These are phyloP conservation scores for Desmodus rotundus DNA, from an alignment of 2,113 vertebrate genomes.

Conservation along the genomic window DNA sequence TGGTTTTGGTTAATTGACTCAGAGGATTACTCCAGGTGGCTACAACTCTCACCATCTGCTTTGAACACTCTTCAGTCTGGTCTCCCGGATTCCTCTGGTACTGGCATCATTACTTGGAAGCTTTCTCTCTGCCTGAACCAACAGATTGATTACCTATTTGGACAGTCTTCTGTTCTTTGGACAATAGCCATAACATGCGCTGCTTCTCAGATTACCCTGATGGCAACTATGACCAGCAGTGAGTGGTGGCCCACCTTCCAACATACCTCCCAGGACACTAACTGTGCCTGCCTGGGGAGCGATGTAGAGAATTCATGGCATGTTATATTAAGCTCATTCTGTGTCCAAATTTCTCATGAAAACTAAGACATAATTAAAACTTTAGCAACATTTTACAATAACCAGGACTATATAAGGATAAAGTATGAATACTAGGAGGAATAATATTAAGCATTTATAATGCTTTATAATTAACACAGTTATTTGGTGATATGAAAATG, in stretches of 20 bases:
- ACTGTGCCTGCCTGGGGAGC: too few relatives aligned
- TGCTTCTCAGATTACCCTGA: constrained; percentile 24
- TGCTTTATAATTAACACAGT: not conserved
- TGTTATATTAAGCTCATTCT: not conserved
- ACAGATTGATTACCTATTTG: constrained; percentile 65
- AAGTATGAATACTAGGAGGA: not conserved
- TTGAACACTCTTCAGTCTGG: constrained; percentile 33
- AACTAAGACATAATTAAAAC: not conserved
- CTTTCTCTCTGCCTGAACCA: not conserved
- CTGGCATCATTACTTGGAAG: constrained; percentile 53
- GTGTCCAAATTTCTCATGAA: not conserved
- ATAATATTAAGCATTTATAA: not conserved
- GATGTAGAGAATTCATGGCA: not conserved
- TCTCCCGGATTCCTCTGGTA: constrained; percentile 36
- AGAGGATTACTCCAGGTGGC: constrained; percentile 57
- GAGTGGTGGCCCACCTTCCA: not conserved
- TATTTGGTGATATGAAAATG: not conserved
- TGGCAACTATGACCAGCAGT: not conserved
- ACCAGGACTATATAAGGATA: not conserved
- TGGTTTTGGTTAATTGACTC: constrained; percentile 33
- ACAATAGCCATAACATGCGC: not conserved
- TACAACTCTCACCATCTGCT: constrained; percentile 54
- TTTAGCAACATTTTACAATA: not conserved
- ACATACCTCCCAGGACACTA: not conserved
- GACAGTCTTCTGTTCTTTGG: constrained; percentile 34